phyloP scores from a whole-genome alignment of 2,888 invertebrate genomes.

The Pteria penguin region DNA sequence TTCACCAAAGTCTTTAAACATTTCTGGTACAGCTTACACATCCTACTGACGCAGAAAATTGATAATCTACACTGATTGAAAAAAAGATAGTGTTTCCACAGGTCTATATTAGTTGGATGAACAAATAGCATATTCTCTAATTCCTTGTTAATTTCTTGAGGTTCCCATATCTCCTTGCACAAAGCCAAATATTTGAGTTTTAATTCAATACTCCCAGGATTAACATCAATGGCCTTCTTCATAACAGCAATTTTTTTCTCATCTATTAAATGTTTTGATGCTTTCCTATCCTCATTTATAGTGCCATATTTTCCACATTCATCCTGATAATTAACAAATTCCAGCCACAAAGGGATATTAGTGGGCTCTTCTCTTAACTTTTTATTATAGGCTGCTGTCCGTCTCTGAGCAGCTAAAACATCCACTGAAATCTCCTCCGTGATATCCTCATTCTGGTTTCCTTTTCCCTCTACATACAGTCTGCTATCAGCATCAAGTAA shows the following conservation, averaged over 20 bases:
- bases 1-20: conserved; percentile 75
- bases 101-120: conserved; percentile 76
- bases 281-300: conserved; percentile 34
- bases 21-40: conserved; percentile 76
- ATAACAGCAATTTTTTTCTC: conserved; percentile 81
- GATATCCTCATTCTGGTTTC: conserved; percentile 17
- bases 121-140: conserved; percentile 79
- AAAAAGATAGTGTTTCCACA: conserved; percentile 79
- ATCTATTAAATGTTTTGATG: conserved; percentile 57
- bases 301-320: conserved; percentile 46
- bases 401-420: conserved; percentile 45
- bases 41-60: conserved; percentile 74
- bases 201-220: conserved; percentile 78
- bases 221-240: conserved; percentile 79
- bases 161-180: conserved; percentile 74
- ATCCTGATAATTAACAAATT: conserved; percentile 81
- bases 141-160: conserved; percentile 73
- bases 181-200: conserved; percentile 76
- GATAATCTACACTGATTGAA: conserved; percentile 77
- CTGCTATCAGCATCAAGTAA: conserved; percentile 69
- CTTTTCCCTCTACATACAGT: conserved; percentile 70
- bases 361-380: conserved; percentile 74
- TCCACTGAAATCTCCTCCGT: conserved; percentile 31
- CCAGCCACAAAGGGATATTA: conserved; percentile 79
- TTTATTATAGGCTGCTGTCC: conserved; percentile 73